Evolutionary conservation across 2,888 invertebrate genomes (phyloP), one percentile per base, ranked within the genome.

Genomic region (Drosophila acutilabella): DNA sequence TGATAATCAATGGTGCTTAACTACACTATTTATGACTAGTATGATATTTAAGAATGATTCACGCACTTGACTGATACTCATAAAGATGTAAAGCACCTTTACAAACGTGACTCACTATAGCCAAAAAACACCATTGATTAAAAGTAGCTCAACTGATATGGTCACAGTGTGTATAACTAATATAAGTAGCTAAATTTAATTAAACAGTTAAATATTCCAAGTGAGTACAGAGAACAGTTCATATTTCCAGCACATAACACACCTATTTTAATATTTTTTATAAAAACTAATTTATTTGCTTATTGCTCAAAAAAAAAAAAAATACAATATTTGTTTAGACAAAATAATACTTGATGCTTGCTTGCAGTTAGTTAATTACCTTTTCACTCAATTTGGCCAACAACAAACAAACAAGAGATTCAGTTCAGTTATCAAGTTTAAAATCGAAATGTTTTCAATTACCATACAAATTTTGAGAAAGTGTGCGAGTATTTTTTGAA

Each of bases 261-360:
- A 36, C n/a, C n/a, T n/a, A n/a, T 40, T 13, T 47, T 13, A 4
- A 6, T 7, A 5, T 53, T 82, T 75, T 81, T 26, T 75, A 84
- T 80, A 84, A 87, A 81, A 82, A 88, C 88, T 88, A 88, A 54
- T 80, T 82, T 60, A 64, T 76, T 77, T 75, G 72, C 61, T 71
- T 70, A 62, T 74, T 81, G 53, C 61, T 84, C 81, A 84, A 83
- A 77, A 74, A 71, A 78, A 45, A 54, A 54, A 68, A 40, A 69
- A 80, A 74, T 78, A 62, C 71, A 85, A 81, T 76, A 70, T 77
- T 83, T 86, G 80, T 75, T 85, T 30, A 60, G 73, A 83, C 72
- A 86, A 88, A 83, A 86, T 88, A 83, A 83, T 88, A 83, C 83
- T 83, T 78, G 50, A 65, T n/a, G 60, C 65, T 75, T 60, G 47